phyloP scores from a whole-genome alignment of 1,140 invertebrate species.

The Pentalonia nigronervosa region DNA sequence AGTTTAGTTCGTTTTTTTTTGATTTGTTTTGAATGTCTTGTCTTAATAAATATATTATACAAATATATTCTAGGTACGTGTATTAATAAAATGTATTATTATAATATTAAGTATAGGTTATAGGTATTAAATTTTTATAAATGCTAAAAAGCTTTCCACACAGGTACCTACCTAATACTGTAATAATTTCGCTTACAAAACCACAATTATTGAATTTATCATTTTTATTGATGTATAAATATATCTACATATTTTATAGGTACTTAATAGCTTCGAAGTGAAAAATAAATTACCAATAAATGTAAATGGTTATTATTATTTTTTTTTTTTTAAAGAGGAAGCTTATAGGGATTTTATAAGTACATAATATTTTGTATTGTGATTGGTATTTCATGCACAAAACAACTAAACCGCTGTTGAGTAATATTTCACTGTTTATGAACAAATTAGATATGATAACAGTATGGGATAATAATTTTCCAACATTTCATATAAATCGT shows the following conservation, averaged over 20 bases:
- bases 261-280: neutral
- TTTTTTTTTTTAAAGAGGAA: neutral
- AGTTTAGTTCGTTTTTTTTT: neutral
- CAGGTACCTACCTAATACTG: neutral
- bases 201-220: neutral
- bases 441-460: conserved; percentile 3
- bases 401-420: neutral
- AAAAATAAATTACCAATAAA: neutral
- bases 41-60: neutral
- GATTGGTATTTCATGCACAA: neutral
- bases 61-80: neutral
- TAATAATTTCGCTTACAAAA: neutral
- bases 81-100: too few relatives aligned
- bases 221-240: too few relatives aligned
- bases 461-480: neutral
- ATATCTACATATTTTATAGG: neutral
- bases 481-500: neutral
- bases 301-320: neutral
- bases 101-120: too few relatives aligned
- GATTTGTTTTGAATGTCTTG: neutral
- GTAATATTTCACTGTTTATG: neutral
- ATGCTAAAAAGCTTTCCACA: neutral
- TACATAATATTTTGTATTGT: neutral
- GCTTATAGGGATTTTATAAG: neutral
- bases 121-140: neutral